Evolutionary conservation across 2,888 invertebrate genomes (phyloP), one percentile per base, ranked within the genome.

Genomic region (Ceriagrion tenellum): DNA sequence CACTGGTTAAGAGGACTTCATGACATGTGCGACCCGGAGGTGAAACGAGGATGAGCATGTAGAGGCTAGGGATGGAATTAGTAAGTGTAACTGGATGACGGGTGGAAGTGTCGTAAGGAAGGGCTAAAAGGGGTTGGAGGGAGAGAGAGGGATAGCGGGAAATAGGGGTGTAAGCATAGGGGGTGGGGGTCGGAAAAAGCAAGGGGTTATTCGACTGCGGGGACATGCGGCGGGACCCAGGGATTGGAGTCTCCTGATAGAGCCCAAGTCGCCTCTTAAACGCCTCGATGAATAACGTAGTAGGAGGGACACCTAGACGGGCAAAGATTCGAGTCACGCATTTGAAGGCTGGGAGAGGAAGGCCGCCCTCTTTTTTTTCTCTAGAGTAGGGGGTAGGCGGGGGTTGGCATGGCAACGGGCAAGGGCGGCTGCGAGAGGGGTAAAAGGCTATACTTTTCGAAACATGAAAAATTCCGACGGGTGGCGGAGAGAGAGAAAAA

Each of bases 231-330:
- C 30, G 81, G 26, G 93, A n/a, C 63, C 30, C 55, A 6, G 23
- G 93, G 47, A 93, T 91, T 91, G 91, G 91, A 91, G 47, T 47
- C 93, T 74, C 47, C 93, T n/a, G 93, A 93, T 69, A 47, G 74
- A 93, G 69, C 47, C 69, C 69, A 20, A 91, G 59, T 91, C 89
- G 89, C 89, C 89, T 89, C 89, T 89, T 89, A 89, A 89, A 89
- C 55, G 89, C 89, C 91, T 91, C 93, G 69, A 93, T 93, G 93
- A 93, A 93, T 93, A 69, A 93, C 74, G 93, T 93, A 93, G 69
- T 23, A 59, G 30, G 47, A 40, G 93, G 93, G 89, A 89, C 89
- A 89, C 55, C 89, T 55, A n/a, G 1, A 16, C 59, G 18, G 18
- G 40, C 47, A 63, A 91, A 91, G 63, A 91, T 63, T 91, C 91